Base-by-base conservation (phyloP, 2,113 vertebrate genomes). In the Tor tambroides region DNA sequence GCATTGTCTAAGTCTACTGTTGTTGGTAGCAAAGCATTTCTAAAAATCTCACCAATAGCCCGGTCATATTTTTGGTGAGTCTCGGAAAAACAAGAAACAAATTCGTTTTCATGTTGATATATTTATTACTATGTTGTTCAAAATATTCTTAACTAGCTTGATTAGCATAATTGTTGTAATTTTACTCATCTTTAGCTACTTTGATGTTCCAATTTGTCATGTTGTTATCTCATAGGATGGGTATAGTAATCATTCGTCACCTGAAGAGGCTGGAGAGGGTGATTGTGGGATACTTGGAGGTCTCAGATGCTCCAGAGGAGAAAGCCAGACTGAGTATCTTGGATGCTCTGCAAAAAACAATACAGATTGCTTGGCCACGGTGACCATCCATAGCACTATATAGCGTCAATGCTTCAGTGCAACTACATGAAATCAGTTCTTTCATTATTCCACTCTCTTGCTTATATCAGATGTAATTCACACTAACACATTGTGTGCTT, bases 341-440 rank as follows among this genome's bases (percentile, higher is more conserved):
- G 81, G 92, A 96, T 28, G 96, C 92, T 0, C 93, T 99, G 43
- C 92, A 96, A 71, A 93, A 91, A 76, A 94, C 93, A 6, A 93
- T 95, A 43, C 91, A 94, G 87, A 92, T 92, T 0, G 94, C 95
- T 5, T 99, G 98, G 98, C 97, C 98, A 54, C 95, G 98, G 98
- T 99, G 87, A 35, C 12, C 32, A 38, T 35, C 2, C 17, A 9
- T 21, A 10, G 41, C 69, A 30, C 32, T 15, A n/a, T 28, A 26
- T 21, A 54, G 21, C 35, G n/a, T 12, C 23, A 26, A 2, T 74
- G 0, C 2, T 74, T 74, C 38, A 43, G 32, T 72, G 35, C 2
- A 3, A 69, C 8, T 35, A 71, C 67, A 43, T 43, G 0, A 43
- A 0, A 46, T 32, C 14, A 35, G 17, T 35, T 71, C 4, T 71